Evolutionary conservation across 1,140 invertebrate genomes (phyloP).

Genomic region (Cydia splendana): DNA sequence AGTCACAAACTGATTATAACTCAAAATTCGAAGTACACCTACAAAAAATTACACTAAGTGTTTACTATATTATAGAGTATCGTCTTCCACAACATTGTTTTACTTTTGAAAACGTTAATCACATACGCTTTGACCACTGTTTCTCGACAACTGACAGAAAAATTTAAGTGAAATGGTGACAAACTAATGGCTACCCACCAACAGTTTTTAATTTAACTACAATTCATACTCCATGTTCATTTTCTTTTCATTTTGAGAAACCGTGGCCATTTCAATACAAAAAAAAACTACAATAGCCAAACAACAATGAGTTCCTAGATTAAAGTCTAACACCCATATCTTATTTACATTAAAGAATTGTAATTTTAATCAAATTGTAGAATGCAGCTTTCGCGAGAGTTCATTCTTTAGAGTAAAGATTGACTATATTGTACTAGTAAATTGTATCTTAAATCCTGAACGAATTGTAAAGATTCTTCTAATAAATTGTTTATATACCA

Average conservation of each 20-base stretch:
- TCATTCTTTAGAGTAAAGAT: conserved; percentile 47
- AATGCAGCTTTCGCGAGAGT: conserved; percentile 57
- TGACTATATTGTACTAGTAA: conserved; percentile 59
- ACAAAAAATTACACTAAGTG: conserved; percentile 58
- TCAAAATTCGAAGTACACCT: conserved; percentile 53
- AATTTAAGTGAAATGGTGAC: neutral
- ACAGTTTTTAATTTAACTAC: neutral
- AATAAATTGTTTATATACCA: conserved; percentile 65
- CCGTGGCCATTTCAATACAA: conserved; percentile 44
- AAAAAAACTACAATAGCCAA: conserved; percentile 48
- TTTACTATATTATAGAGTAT: conserved; percentile 67
- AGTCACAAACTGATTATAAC: conserved; percentile 52
- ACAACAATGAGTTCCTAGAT: conserved; percentile 54
- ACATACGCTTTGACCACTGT: neutral
- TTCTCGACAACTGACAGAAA: conserved; percentile 7
- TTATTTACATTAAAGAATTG: conserved; percentile 63
- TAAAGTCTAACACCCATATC: conserved; percentile 56
- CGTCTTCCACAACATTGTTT: conserved; percentile 76
- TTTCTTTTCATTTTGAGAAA: neutral
- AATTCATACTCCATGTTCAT: neutral
- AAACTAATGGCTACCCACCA: neutral
- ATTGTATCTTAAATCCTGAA: conserved; percentile 58
- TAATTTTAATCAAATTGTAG: conserved; percentile 50
- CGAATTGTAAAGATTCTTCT: conserved; percentile 66
- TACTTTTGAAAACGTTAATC: conserved; percentile 43